Percentiles rank a stretch among this genome's conserved stretches.
These are phyloP conservation scores for Oncopodura yosiiana DNA, from an alignment of 1,140 invertebrate genomes.

Conservation along the genomic window DNA sequence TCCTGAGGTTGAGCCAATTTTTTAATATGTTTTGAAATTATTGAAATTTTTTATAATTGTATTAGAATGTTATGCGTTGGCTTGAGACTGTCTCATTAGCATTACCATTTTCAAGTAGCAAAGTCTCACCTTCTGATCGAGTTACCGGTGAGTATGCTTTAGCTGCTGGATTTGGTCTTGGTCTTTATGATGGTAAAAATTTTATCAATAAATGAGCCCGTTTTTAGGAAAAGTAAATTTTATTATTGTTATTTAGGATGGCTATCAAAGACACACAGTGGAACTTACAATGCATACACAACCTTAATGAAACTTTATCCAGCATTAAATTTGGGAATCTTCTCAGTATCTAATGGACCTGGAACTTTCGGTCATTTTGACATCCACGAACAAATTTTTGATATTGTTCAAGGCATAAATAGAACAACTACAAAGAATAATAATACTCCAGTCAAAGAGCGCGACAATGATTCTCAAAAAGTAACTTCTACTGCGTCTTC, in stretches of 20 bases:
- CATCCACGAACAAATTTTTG: not conserved
- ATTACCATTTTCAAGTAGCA: not conserved
- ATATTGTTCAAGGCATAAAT: not conserved
- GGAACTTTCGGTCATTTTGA: not conserved
- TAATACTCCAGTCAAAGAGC: not conserved
- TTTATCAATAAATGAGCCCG: not conserved
- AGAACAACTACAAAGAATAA: not conserved
- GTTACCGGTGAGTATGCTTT: not conserved
- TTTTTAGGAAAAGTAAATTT: not conserved
- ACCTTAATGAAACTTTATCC: conserved; percentile 9
- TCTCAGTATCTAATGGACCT: conserved; percentile 2
- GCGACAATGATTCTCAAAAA: too few relatives aligned
- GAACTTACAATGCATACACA: conserved; percentile 3
- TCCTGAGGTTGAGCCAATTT: conserved; percentile 2
- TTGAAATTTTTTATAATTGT: not conserved
- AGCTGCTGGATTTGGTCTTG: not conserved
- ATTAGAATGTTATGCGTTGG: conserved; percentile 16
- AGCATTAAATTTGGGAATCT: conserved; percentile 12
- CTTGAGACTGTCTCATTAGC: not conserved
- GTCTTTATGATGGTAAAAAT: conserved; percentile 1
- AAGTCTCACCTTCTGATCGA: not conserved
- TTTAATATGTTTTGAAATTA: not conserved
- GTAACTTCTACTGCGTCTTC: not conserved
- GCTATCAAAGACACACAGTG: not conserved
- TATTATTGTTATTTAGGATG: not conserved